phyloP scores from a whole-genome alignment of 2,888 invertebrate genomes.

The Capitulum mitella region DNA sequence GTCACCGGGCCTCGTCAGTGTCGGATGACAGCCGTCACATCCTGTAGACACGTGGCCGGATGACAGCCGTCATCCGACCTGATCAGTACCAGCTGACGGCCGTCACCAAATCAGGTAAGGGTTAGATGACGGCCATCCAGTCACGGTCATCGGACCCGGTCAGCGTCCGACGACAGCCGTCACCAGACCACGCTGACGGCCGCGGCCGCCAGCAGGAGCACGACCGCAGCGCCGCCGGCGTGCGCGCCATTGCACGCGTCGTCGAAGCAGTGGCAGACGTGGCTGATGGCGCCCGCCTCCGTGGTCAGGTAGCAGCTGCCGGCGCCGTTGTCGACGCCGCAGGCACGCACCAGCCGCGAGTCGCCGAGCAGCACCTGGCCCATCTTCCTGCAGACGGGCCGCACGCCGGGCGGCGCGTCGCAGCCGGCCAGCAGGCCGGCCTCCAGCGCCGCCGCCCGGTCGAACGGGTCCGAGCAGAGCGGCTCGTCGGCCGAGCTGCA shows the following conservation, averaged over 20 bases:
- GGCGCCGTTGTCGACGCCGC: conserved; percentile 1
- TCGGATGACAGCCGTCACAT: too few relatives aligned
- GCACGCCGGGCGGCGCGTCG: neutral
- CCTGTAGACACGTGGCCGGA: too few relatives aligned
- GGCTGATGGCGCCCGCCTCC: neutral
- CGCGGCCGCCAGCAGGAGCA: neutral
- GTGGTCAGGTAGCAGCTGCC: neutral
- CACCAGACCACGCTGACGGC: neutral
- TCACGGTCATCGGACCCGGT: too few relatives aligned
- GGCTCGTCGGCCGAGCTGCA: neutral
- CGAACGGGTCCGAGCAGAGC: conserved; percentile 14
- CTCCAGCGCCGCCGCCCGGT: neutral
- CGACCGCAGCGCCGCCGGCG: neutral
- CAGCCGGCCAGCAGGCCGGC: neutral
- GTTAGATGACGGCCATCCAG: too few relatives aligned
- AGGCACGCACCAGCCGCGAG: neutral
- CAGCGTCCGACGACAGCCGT: too few relatives aligned
- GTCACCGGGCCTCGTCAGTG: too few relatives aligned
- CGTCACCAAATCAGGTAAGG: too few relatives aligned
- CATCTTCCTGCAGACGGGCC: neutral
- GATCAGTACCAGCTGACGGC: too few relatives aligned
- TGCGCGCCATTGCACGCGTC: neutral
- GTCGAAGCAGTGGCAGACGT: neutral
- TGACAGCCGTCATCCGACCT: too few relatives aligned
- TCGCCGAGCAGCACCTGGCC: neutral